phyloP scores from a whole-genome alignment of 2,797 vertebrate genomes.

The Pelobates cultripes region DNA sequence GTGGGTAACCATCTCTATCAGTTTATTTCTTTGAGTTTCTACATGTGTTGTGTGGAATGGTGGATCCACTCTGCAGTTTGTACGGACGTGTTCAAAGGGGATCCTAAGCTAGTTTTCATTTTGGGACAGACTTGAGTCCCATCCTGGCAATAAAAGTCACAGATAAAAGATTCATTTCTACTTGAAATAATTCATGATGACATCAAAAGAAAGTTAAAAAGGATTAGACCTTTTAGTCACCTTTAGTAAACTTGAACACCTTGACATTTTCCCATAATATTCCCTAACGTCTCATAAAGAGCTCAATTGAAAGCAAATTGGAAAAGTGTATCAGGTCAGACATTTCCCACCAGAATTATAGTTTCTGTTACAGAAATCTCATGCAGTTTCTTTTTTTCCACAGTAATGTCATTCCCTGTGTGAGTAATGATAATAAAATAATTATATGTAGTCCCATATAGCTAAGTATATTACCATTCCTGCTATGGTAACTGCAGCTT shows the following conservation, averaged over 20 bases:
- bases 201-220: too few relatives aligned
- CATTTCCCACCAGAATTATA: conserved; percentile 8
- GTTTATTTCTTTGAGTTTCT: too few relatives aligned
- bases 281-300: background rate
- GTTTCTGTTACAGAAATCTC: background rate
- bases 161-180: too few relatives aligned
- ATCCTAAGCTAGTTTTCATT: too few relatives aligned
- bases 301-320: conserved; percentile 6
- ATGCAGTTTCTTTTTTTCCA: background rate
- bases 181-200: too few relatives aligned
- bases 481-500: background rate
- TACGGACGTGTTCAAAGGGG: too few relatives aligned
- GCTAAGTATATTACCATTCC: background rate
- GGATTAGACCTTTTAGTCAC: background rate
- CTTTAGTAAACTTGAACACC: background rate
- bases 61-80: too few relatives aligned
- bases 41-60: too few relatives aligned
- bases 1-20: too few relatives aligned
- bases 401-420: background rate
- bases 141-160: too few relatives aligned
- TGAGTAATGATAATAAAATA: background rate
- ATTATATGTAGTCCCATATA: background rate
- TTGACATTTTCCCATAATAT: background rate
- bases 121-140: too few relatives aligned
- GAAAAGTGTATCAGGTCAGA: conserved; percentile 15